Evolutionary conservation across 1,140 invertebrate species (phyloP), one percentile per base, ranked within the genome.

Genomic region (Drosophila azteca): DNA sequence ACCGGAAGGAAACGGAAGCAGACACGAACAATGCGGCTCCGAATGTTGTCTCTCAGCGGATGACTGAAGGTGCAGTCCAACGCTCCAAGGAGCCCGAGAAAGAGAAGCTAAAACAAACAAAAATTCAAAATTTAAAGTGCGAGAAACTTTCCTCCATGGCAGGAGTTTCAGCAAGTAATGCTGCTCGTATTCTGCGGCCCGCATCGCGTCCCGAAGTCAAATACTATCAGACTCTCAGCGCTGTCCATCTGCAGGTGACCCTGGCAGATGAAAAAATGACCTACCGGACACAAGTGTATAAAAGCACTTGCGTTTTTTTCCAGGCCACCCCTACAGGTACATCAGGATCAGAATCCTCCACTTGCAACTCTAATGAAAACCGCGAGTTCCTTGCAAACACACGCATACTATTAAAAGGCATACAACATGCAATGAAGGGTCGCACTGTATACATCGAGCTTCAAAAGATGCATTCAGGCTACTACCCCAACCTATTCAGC

Each of bases 181-280:
- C 17, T 5, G 35, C 35, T 13, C 35, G 1, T 13, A 13, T 13
- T 13, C 11, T 39, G 11, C 35, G 4, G 1, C 11, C 35, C 11
- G 35, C 11, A 39, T 39, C 35, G 8, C 54, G 26, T 29, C 54
- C 54, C 39, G 43, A 57, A 5, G 54, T 57, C 8, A 46, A 8
- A 5, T 57, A 57, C 15, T 57, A 29, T 20, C 54, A 57, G 29
- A 57, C 54, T 3, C 1, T 3, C 15, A n/a, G 15, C 1, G 29
- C 54, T 6, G 7, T 57, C 1, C 41, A 57, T 17, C 39, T 57
- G 17, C 54, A 57, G 26, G 41, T 57, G 1, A 57, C 9, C 13
- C 1, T 57, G 43, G 41, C 6, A 15, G 54, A 57, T 17, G 54
- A 57, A 1, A 26, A 26, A 17, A 3, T 57, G 1, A 7, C 15